A percentile compares a stretch with the other conserved stretches of the same genome.
Evolutionary conservation across 2,888 invertebrate genomes (phyloP).

Genomic region (Diadromus collaris): DNA sequence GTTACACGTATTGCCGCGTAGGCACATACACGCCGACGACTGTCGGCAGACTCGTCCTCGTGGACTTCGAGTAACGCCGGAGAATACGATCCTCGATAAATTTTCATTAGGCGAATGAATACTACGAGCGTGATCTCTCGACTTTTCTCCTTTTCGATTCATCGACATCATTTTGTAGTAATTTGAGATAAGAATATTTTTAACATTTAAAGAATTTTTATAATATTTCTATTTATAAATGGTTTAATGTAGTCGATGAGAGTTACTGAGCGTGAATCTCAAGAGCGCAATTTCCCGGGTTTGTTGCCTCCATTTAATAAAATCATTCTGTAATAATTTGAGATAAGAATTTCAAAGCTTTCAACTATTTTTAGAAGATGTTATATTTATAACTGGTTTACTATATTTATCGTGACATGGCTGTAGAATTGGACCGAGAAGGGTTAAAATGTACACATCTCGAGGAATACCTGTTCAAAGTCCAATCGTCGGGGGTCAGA

Average conservation of each 20-base stretch:
- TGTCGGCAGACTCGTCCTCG: not conserved
- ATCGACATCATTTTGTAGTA: not conserved
- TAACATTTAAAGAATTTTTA: not conserved
- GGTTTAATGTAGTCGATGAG: not conserved
- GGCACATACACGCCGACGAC: not conserved
- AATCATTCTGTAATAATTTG: not conserved
- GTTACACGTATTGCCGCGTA: not conserved
- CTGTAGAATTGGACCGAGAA: not conserved
- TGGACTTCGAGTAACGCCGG: conserved; percentile 6
- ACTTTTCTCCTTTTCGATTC: too few relatives aligned
- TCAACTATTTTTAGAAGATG: not conserved
- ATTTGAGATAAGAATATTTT: not conserved
- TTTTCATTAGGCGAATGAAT: conserved; percentile 11
- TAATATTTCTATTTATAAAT: not conserved
- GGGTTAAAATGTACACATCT: not conserved
- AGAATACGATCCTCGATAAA: conserved; percentile 10
- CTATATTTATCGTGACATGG: not conserved
- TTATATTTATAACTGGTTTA: not conserved
- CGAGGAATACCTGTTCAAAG: not conserved
- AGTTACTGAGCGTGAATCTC: too few relatives aligned
- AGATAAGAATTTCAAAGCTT: not conserved
- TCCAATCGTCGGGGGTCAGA: not conserved
- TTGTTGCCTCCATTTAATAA: too few relatives aligned
- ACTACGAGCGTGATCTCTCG: not conserved
- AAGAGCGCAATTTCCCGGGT: too few relatives aligned